Evolutionary conservation across 2,797 vertebrate species (phyloP), one percentile per base, ranked within the genome.

Genomic region (Premnoplex brunnescens): DNA sequence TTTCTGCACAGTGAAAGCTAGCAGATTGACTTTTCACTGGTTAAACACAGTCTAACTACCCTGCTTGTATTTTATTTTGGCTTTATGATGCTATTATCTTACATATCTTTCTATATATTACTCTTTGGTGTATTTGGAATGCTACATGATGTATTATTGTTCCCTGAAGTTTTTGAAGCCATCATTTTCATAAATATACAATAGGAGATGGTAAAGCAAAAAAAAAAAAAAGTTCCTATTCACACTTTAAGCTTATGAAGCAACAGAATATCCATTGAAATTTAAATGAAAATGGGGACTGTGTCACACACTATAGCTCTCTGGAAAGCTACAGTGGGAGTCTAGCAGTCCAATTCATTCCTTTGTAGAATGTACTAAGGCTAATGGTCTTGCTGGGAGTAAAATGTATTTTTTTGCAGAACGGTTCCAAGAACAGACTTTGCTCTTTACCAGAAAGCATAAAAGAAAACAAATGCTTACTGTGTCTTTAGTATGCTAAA

Each of bases 261-360:
- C 82, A 93, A 72, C 74, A 96, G 94, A 80, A 88, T n/a, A 81
- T 95, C 76, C 78, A 96, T 81, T 97, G 95, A 97, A 95, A 93
- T 96, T 93, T 95, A 95, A 97, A 97, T 96, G 85, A 95, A 95
- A 97, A 95, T 95, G 91, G 58, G n/a, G 71, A 93, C 82, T 96
- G 91, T 94, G 92, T 94, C 92, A 89, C 91, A 96, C 66, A 96
- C 91, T 96, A 93, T 94, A 97, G 92, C 83, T 92, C 91, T 88
- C 77, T 86, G 78, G 95, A 95, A 93, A 91, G 88, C 95, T 97
- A 76, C 89, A 94, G 85, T 96, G 79, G 91, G 96, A 95, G 90
- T 94, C 93, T 95, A 94, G 92, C 84, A 96, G 82, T 95, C 89
- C 96, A 96, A 97, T 91, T 95, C 94, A 97, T 91, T 96, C 92